Evolutionary conservation across 2,797 vertebrate genomes (phyloP), one percentile per base, ranked within the genome.

Genomic region (Melanotaenia parkinsoni): DNA sequence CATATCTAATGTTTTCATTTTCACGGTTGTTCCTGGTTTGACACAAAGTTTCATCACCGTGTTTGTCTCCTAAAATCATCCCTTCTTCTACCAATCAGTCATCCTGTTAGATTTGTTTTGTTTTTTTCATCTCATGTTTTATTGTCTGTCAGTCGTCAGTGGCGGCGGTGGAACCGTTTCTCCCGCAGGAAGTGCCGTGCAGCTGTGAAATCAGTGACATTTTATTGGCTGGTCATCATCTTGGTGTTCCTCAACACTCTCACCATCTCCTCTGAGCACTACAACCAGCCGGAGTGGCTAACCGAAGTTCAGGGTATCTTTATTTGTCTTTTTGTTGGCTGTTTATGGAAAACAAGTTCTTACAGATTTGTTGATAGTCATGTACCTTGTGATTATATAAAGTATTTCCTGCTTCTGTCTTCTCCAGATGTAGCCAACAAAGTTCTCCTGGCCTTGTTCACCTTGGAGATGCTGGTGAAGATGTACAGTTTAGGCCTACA

Each of bases 181-280:
- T 98, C 93, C 78, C 96, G 98, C 77, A 95, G 98, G 80, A 97
- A 95, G 90, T 98, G 98, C 78, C 93, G 98, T 56, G 96, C 95
- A 58, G 96, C 97, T 0, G 98, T 99, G 86, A 99, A 99, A 90
- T 99, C 98, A 0, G 97, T 97, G 84, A 92, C 95, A 0, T 99
- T 99, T 93, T 99, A 99, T 86, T 99, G 98, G 98, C 95, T 99
- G 82, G 98, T 99, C 76, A 99, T 99, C 84, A 89, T 99, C 88
- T 91, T 99, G 92, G 98, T 99, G 88, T 99, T 99, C 93, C 97
- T 99, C 87, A 99, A 99, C 92, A 99, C 98, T 0, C 95, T 99
- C 83, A 99, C 98, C 85, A 99, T 99, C 78, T 97, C 97, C 72
- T 98, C 98, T 0, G 98, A 99, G 87, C 98, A 99, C 89, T 98